Evolutionary conservation across 2,888 invertebrate species (phyloP).

Genomic region (Synergus itoensis): DNA sequence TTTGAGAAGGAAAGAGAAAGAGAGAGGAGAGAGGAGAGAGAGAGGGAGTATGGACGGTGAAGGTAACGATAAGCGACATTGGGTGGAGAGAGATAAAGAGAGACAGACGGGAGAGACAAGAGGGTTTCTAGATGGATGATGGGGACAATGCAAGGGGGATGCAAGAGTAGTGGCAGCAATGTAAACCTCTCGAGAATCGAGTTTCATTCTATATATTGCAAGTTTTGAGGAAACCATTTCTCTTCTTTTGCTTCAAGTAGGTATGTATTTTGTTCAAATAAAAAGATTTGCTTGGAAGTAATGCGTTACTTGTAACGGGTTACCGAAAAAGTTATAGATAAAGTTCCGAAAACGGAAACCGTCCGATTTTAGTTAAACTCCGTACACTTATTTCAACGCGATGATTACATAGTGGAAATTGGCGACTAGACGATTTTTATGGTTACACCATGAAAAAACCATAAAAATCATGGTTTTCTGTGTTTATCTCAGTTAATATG

Average conservation of each 20-base stretch:
- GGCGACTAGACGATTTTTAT: no score
- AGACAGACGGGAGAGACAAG: constrained; percentile 42
- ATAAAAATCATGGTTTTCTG: no score
- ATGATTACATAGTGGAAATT: no score
- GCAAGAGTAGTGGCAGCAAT: constrained; percentile 37
- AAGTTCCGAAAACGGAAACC: no score
- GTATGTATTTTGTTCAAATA: neutral
- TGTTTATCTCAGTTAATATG: no score
- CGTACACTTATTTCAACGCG: no score
- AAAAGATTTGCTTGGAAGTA: neutral
- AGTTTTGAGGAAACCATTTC: neutral
- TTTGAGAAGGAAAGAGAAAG: neutral
- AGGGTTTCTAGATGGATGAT: constrained; percentile 42
- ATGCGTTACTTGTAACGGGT: no score
- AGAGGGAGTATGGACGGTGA: neutral
- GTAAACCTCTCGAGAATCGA: constrained; percentile 36
- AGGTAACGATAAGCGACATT: constrained; percentile 46
- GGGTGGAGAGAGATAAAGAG: constrained; percentile 43
- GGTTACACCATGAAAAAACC: no score
- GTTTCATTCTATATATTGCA: constrained; percentile 20
- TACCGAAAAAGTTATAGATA: no score
- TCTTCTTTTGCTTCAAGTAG: neutral
- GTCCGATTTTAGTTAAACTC: no score
- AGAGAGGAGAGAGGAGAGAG: neutral
- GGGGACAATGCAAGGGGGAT: constrained; percentile 41